Base-by-base conservation (phyloP, 64 coral and sea anemone genomes). In the Montipora foliosa region DNA sequence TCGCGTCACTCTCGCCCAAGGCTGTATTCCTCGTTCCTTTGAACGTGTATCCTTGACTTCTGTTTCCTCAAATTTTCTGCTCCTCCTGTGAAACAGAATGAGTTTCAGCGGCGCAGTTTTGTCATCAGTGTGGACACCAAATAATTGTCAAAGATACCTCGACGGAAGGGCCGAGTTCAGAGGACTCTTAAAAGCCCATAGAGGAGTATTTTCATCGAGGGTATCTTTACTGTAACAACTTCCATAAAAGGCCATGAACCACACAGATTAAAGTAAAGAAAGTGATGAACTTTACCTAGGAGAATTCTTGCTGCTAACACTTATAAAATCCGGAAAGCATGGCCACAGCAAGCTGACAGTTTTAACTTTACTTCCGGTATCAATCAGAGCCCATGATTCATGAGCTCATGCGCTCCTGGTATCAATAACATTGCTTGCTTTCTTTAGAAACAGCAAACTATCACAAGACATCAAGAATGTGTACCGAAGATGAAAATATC, bases 171-270 rank as follows among this genome's bases (percentile, higher is more conserved):
- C 17, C 20, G 14, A 58, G 46, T 11, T 91, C 19, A 20, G 59
- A 44, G 55, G 61, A 16, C 8, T 1, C 61, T 64, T 7, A 14
- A 15, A 64, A 62, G 20, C 79, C 61, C 29, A 24, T 82, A 37
- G 7, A 82, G 79, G 19, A 15, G 22, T 88, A 88, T 53, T 88
- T 76, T 59, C 86, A 88, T 76, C 49, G 48, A 15, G 71, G 86
- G 6, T 88, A 88, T 58, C 86, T 10, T 45, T 62, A 88, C 50
- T 6, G 37, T 37, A 37, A 37, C 37, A 37, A 37, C 37, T 37
- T 37, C 37, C 37, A 37, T 37, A 37, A 2, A 37, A 37, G 37
- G 37, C 37, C 37, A 37, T 37, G 37, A 37, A 37, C 37, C 37
- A 37, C 37, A 37, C 37, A 37, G 37, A 37, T 37, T 37, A 37